These are phyloP conservation scores for Pachyramphus minor DNA, from an alignment of 2,113 vertebrate genomes.

Conservation along the genomic window DNA sequence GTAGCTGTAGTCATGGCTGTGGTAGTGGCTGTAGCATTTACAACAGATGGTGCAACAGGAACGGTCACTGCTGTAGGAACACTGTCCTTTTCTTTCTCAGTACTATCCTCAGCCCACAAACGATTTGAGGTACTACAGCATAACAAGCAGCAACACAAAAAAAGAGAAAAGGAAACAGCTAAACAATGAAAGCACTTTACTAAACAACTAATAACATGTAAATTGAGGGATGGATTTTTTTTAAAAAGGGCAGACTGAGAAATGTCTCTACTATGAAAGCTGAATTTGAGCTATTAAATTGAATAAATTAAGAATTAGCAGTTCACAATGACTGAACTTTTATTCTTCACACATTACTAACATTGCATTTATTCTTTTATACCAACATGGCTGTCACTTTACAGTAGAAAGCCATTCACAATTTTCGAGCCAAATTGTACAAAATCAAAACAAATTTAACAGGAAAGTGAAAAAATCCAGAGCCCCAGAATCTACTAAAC, in stretches of 20 bases:
- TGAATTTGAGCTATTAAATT: constrained; percentile 46
- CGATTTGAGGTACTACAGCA: constrained; percentile 81
- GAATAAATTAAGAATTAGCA: constrained; percentile 33
- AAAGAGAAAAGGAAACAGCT: constrained; percentile 82
- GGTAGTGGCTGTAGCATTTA: constrained; percentile 90
- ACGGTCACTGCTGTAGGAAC: constrained; percentile 91
- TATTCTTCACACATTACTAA: background rate
- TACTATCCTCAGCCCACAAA: constrained; percentile 96
- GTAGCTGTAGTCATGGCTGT: constrained; percentile 85
- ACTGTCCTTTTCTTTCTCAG: constrained; percentile 91
- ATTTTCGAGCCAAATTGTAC: constrained; percentile 47
- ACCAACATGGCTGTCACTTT: constrained; percentile 40
- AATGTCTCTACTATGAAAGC: constrained; percentile 45
- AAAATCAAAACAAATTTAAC: constrained; percentile 21
- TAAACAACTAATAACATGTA: constrained; percentile 72
- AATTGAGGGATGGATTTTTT: constrained; percentile 76
- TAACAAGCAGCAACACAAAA: constrained; percentile 80
- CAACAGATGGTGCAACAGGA: constrained; percentile 92
- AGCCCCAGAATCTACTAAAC: constrained; percentile 74
- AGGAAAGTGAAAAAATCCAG: constrained; percentile 76
- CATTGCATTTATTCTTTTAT: background rate
- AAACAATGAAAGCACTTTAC: constrained; percentile 80
- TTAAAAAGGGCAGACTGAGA: constrained; percentile 38
- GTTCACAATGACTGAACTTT: constrained; percentile 26
- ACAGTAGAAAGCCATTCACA: constrained; percentile 24